Evolutionary conservation across 92 coral and sea anemone genomes (phyloP).

Genomic region (Porites cylindrica): DNA sequence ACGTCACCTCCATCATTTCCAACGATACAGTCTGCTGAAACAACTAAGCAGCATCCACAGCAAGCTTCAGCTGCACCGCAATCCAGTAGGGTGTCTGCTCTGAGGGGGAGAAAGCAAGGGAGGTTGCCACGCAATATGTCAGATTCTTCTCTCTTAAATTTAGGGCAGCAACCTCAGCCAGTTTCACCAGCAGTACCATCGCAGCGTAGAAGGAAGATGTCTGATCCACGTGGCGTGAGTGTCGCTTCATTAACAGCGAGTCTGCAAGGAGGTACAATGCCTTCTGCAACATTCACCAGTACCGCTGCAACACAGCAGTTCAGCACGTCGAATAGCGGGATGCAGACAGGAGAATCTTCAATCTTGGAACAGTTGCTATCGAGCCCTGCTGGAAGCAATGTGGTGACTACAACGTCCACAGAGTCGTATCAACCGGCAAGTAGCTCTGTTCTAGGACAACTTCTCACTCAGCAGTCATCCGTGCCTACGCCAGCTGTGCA

Average conservation of each 20-base stretch:
- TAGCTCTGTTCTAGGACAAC: constrained; percentile 51
- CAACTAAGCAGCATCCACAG: constrained; percentile 28
- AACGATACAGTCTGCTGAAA: constrained; percentile 18
- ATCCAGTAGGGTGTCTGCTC: constrained; percentile 2
- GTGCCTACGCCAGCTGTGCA: constrained; percentile 22
- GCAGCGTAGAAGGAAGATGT: constrained; percentile 66
- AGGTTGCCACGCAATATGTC: constrained; percentile 93
- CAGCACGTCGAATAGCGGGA: constrained; percentile 27
- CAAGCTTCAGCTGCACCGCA: constrained; percentile 53
- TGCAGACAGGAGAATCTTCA: constrained; percentile 46
- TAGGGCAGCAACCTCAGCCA: constrained; percentile 65
- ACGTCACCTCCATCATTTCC: constrained; percentile 53
- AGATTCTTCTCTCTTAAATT: constrained; percentile 87
- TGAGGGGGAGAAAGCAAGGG: constrained; percentile 66
- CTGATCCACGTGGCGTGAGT: constrained; percentile 54
- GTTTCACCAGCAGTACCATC: background rate
- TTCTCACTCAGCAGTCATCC: constrained; percentile 43
- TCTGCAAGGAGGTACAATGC: constrained; percentile 28
- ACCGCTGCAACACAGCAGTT: constrained; percentile 40
- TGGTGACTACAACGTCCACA: constrained; percentile 48
- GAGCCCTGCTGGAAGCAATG: constrained; percentile 20
- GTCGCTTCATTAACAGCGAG: constrained; percentile 32
- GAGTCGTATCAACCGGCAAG: constrained; percentile 58
- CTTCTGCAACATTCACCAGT: constrained; percentile 27
- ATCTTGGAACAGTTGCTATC: constrained; percentile 51